These are phyloP conservation scores for Charina bottae DNA, from an alignment of 2,113 vertebrate genomes.

Conservation along the genomic window DNA sequence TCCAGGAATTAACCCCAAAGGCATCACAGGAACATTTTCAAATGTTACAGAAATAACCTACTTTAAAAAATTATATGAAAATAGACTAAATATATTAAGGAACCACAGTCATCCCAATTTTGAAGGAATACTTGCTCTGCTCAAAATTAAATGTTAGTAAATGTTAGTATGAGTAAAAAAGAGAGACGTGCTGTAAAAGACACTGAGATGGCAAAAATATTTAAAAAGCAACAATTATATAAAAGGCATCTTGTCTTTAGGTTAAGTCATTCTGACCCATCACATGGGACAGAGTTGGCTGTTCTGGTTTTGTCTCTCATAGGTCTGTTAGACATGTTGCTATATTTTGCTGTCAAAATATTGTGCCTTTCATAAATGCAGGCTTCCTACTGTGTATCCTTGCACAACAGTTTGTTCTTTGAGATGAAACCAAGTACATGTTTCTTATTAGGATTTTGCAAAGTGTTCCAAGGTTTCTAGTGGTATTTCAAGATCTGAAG, in stretches of 20 bases:
- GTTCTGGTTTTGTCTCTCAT: not conserved
- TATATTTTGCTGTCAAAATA: not conserved
- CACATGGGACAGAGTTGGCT: not conserved
- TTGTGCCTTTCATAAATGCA: not conserved
- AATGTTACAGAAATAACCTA: not conserved
- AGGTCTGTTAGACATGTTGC: not conserved
- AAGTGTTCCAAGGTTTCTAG: slow-evolving; percentile 16
- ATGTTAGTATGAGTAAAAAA: not conserved
- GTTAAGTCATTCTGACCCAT: not conserved
- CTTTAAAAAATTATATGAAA: not conserved
- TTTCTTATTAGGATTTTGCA: slow-evolving; percentile 5
- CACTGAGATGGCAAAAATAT: not conserved
- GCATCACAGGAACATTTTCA: not conserved
- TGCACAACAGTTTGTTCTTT: slow-evolving; percentile 22
- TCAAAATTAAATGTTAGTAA: not conserved
- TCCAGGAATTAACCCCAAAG: not conserved
- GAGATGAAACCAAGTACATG: slow-evolving; percentile 13
- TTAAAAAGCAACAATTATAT: not conserved
- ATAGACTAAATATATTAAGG: not conserved
- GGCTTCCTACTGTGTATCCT: not conserved
- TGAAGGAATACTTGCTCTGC: not conserved
- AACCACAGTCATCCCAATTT: not conserved
- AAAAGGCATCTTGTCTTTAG: not conserved
- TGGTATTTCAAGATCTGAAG: slow-evolving; percentile 36
- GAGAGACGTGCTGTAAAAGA: not conserved